A percentile compares a stretch with the other conserved stretches of the same genome.
Conservation (phyloP, 2,888 invertebrate species). For the Orgyia antiqua region DNA sequence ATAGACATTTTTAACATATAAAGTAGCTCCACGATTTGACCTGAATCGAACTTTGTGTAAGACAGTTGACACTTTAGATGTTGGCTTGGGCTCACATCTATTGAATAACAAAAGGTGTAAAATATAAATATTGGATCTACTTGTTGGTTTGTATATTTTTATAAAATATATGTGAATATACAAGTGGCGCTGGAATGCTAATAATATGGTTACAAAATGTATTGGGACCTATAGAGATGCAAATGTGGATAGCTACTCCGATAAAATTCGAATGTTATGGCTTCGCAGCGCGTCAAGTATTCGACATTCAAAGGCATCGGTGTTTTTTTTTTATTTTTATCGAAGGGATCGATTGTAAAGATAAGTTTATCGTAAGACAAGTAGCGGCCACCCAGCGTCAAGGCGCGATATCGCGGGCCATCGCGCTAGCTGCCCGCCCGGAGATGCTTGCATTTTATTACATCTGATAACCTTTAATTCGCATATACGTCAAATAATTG, state of each 20-base stretch:
- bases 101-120: slow-evolving; percentile 12
- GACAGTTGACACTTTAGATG: no score
- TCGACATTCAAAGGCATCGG: slow-evolving; percentile 54
- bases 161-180: slow-evolving; percentile 30
- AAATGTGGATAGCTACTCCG: slow-evolving; percentile 60
- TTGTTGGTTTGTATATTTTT: slow-evolving; percentile 21
- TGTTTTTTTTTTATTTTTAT: slow-evolving; percentile 73
- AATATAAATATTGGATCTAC: slow-evolving; percentile 12
- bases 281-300: slow-evolving; percentile 64
- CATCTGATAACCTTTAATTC: slow-evolving; percentile 70
- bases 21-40: no score
- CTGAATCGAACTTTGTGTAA: no score
- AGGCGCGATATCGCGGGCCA: slow-evolving; percentile 31
- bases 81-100: no score
- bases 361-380: slow-evolving; percentile 76
- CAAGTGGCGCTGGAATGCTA: slow-evolving; percentile 54
- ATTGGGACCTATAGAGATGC: slow-evolving; percentile 66
- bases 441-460: slow-evolving; percentile 67
- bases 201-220: slow-evolving; percentile 64
- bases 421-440: slow-evolving; percentile 37
- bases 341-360: slow-evolving; percentile 73
- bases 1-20: no score
- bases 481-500: slow-evolving; percentile 70
- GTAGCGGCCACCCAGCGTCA: slow-evolving; percentile 70
- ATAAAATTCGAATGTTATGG: slow-evolving; percentile 71